Base-by-base conservation (phyloP, 1,140 invertebrate genomes). In the Araneus ventricosus region DNA sequence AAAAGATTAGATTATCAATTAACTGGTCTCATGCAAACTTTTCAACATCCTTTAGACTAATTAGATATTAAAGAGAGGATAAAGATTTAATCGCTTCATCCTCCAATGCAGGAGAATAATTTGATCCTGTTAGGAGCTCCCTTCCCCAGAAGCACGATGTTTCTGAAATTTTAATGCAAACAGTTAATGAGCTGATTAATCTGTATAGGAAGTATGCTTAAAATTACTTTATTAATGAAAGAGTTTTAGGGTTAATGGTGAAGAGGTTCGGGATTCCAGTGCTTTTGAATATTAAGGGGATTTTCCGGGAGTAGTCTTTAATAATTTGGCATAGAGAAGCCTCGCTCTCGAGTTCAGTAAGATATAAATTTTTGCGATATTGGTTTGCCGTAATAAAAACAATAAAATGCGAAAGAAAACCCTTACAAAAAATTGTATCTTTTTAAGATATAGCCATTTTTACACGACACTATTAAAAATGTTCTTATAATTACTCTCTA, bases 101-200 rank as follows among this genome's bases (percentile, higher is more conserved):
- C 34, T 6, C 27, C 34, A n/a, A n/a, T 14, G 59, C 5, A 63
- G 70, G 70, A 75, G 30, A 37, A 75, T 75, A 75, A 75, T 75
- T 75, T 75, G 30, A 75, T 30, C 70, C 20, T 75, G 34, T 75
- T 75, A 75, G 34, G 70, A 75, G 70, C 20, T 37, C 17, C 70
- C 70, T 34, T 75, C 30, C n/a, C 37, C 17, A 75, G 70, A 34
- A 30, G 70, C 30, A 34, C 70, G 30, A 37, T 34, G 70, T 37
- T 75, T 37, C 70, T 75, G 70, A 75, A 75, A 75, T 75, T 75
- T 75, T 75, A 75, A 75, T 75, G 34, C 70, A 75, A 75, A 75
- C 70, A 34, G 70, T 75, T 75, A 75, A 75, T 75, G 70, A 75
- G 70, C 70, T 34, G 70, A 75, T 75, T 75, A 75, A 75, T 75